phyloP scores from a whole-genome alignment of 2,888 invertebrate genomes.

The Phyto melanocephala region DNA sequence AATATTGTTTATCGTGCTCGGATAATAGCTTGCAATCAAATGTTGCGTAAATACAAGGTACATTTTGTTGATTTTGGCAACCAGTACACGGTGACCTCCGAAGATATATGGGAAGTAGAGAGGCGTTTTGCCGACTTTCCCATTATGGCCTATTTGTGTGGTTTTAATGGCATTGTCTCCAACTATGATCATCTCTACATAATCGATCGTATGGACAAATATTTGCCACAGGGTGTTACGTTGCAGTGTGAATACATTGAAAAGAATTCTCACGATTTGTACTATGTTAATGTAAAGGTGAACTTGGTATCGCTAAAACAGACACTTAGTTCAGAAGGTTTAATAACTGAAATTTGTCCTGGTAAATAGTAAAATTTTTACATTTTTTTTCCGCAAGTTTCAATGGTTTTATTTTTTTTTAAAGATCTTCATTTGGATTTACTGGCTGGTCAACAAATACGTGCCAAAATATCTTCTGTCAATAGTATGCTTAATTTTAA shows the following conservation, averaged over 20 bases:
- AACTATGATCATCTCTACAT: slow-evolving; percentile 79
- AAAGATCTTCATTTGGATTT: slow-evolving; percentile 74
- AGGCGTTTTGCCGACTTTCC: slow-evolving; percentile 83
- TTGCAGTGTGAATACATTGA: slow-evolving; percentile 74
- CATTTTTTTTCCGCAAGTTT: background rate
- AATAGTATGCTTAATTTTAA: slow-evolving; percentile 76
- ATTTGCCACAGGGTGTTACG: slow-evolving; percentile 73
- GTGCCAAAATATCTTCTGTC: slow-evolving; percentile 74
- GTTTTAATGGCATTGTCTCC: slow-evolving; percentile 82
- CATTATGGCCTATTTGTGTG: slow-evolving; percentile 85
- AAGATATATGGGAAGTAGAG: slow-evolving; percentile 86
- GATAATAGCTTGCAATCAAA: slow-evolving; percentile 81
- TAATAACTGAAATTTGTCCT: slow-evolving; percentile 72
- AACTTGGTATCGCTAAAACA: slow-evolving; percentile 74
- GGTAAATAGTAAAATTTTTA: slow-evolving; percentile 53
- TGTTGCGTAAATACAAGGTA: slow-evolving; percentile 83
- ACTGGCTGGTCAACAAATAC: slow-evolving; percentile 76
- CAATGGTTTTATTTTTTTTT: no score
- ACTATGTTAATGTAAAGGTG: slow-evolving; percentile 75
- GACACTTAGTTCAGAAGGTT: slow-evolving; percentile 71
- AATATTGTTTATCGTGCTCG: slow-evolving; percentile 86
- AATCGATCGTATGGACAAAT: slow-evolving; percentile 76
- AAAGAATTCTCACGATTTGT: slow-evolving; percentile 69
- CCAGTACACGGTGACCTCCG: slow-evolving; percentile 82
- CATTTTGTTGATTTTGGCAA: slow-evolving; percentile 89